phyloP scores from a whole-genome alignment of 64 coral and sea anemone species.

The Stichodactyla helianthus region DNA sequence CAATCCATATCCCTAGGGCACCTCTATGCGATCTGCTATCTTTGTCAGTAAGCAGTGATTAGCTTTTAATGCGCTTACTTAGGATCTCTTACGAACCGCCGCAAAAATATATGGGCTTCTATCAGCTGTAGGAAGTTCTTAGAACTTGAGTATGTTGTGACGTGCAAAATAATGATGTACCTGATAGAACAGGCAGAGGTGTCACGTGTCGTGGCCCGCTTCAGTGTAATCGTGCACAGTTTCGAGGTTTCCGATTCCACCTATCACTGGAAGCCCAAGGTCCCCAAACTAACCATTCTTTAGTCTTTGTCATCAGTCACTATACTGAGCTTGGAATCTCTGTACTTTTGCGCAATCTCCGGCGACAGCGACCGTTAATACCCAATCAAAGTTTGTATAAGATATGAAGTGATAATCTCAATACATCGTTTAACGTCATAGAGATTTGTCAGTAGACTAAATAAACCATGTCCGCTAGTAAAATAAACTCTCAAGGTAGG shows the following conservation, averaged over 20 bases:
- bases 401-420: no score
- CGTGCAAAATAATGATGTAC: not conserved
- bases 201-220: not conserved
- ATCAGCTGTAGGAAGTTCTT: not conserved
- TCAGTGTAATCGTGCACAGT: not conserved
- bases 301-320: no score
- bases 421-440: no score
- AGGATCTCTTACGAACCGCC: not conserved
- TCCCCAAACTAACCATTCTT: no score
- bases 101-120: not conserved
- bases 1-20: not conserved
- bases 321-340: no score
- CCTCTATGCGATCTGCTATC: not conserved
- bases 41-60: not conserved
- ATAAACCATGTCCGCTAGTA: no score
- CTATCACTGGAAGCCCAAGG: no score
- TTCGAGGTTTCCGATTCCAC: not conserved
- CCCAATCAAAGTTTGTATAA: no score
- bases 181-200: not conserved
- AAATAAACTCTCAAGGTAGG: no score
- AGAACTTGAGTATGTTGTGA: not conserved
- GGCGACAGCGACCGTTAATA: no score
- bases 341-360: no score
- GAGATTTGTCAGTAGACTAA: no score
- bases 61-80: not conserved